These are phyloP conservation scores for Aplochiton taeniatus DNA, from an alignment of 2,797 vertebrate species.

Conservation along the genomic window DNA sequence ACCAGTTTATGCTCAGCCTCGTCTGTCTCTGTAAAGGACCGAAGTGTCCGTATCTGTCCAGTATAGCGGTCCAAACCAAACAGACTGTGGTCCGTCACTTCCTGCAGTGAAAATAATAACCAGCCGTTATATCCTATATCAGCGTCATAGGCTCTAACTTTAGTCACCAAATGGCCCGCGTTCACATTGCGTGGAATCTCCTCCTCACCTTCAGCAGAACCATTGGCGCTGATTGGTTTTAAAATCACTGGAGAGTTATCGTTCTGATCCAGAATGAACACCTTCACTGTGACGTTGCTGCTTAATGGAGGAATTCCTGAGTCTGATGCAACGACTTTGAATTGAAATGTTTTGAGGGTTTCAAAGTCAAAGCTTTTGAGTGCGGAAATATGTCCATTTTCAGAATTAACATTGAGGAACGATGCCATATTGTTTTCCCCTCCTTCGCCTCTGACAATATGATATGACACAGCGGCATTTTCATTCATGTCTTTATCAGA, in stretches of 20 bases:
- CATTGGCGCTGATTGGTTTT: conserved; percentile 27
- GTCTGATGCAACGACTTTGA: conserved; percentile 73
- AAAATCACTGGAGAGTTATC: conserved; percentile 65
- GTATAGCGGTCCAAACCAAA: conserved; percentile 20
- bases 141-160: conserved; percentile 34
- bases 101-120: conserved; percentile 21
- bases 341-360: conserved; percentile 73
- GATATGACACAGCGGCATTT: conserved; percentile 62
- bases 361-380: conserved; percentile 83
- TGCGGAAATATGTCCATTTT: conserved; percentile 76
- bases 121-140: conserved; percentile 33
- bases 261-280: conserved; percentile 74
- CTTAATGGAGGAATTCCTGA: conserved; percentile 69
- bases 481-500: conserved; percentile 57
- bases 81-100: conserved; percentile 15
- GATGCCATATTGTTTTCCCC: conserved; percentile 28
- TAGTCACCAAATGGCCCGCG: conserved; percentile 35
- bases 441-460: conserved; percentile 29
- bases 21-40: conserved; percentile 44
- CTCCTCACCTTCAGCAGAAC: conserved; percentile 24
- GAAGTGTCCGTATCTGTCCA: conserved; percentile 47
- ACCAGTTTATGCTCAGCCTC: conserved; percentile 37
- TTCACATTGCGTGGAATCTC: conserved; percentile 26
- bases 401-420: conserved; percentile 68
- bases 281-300: conserved; percentile 71